Evolutionary conservation across 2,888 invertebrate genomes (phyloP), one percentile per base, ranked within the genome.

Genomic region (Petrolisthes manimaculis): DNA sequence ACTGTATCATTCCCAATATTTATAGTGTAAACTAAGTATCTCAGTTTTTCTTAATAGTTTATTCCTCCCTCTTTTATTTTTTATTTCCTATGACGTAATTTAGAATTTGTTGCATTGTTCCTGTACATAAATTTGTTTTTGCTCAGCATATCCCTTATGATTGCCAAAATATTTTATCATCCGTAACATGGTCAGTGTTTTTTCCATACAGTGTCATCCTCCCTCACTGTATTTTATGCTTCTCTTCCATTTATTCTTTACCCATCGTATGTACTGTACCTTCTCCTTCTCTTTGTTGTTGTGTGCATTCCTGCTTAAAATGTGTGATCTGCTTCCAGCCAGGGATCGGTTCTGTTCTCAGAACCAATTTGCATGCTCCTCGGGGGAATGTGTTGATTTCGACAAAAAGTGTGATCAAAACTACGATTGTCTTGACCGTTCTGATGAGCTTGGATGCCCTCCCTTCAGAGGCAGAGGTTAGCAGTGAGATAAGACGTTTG

Each of bases 371-470:
- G 79, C 79, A 80, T 89, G 89, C 75, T 61, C 74, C 75, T 81
- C 84, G 84, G 86, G 94, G 92, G 94, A 93, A 92, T 96, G 96
- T 93, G 93, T 96, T 92, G 93, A 94, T 90, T 92, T 92, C 86
- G 91, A 92, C 92, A 93, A 93, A 92, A 92, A 94, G 88, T 95
- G 96, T 93, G 94, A 96, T 93, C 93, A 93, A 69, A 90, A 92
- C 8, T 89, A 85, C 53, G 95, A 96, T 93, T 96, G 96, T 93
- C 88, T 91, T 14, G 96, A 96, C 92, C 93, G 93, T 86, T 94
- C 94, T 69, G 95, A 95, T 92, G 95, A 95, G 74, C 84, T 61
- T 77, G 80, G 80, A 55, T 80, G 80, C n/a, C 79, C 79, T 12
- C 37, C 18, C 18, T 21, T 71, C 37, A 37, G 37, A 37, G 37